Evolutionary conservation across 1,140 invertebrate genomes (phyloP).

Genomic region (Lucilia sericata): DNA sequence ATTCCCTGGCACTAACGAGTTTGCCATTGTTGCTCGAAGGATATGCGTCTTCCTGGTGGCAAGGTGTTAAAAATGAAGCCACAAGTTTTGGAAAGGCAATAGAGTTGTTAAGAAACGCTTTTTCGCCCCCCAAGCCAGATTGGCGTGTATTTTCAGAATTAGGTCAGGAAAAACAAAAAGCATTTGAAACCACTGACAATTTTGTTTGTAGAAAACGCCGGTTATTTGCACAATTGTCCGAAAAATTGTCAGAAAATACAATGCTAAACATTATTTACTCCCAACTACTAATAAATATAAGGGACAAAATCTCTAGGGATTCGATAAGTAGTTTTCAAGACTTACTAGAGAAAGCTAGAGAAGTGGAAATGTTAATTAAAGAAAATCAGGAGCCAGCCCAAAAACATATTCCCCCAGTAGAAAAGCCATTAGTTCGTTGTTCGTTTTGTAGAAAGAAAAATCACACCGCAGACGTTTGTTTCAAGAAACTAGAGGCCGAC

Average conservation of each 20-base stretch:
- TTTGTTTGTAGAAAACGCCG: conserved; percentile 2
- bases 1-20: conserved; percentile 32
- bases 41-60: conserved; percentile 46
- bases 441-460: conserved; percentile 44
- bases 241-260: too few relatives aligned
- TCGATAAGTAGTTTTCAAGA: conserved; percentile 24
- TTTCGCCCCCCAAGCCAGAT: conserved; percentile 44
- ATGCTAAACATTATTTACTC: too few relatives aligned
- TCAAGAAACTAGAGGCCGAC: conserved; percentile 25
- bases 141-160: conserved; percentile 37
- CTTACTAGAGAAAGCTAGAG: neutral
- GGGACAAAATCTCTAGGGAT: neutral
- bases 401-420: neutral
- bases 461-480: conserved; percentile 33
- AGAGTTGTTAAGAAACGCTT: neutral
- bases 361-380: conserved; percentile 9
- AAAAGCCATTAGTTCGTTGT: conserved; percentile 11
- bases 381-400: conserved; percentile 17
- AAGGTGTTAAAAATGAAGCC: conserved; percentile 45
- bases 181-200: neutral
- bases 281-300: too few relatives aligned
- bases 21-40: conserved; percentile 42
- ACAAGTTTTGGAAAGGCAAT: neutral
- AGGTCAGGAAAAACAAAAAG: conserved; percentile 31
- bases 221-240: conserved; percentile 42